phyloP scores from a whole-genome alignment of 2,113 vertebrate genomes.

The Clarias gariepinus region DNA sequence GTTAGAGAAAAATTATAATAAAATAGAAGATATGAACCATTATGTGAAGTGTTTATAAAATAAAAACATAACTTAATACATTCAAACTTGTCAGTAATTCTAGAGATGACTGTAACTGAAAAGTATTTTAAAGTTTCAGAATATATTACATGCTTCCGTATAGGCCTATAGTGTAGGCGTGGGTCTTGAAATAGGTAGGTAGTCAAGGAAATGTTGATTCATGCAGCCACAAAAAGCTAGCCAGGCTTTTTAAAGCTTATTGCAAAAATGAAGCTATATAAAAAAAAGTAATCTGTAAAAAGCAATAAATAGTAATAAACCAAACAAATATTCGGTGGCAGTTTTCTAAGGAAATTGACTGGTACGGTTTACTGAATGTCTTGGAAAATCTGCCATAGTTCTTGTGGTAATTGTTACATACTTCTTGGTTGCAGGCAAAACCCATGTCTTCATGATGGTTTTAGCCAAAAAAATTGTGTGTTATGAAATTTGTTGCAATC shows the following conservation, averaged over 20 bases:
- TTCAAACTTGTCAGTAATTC: background rate
- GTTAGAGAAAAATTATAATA: background rate
- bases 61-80: background rate
- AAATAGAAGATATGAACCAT: background rate
- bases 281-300: background rate
- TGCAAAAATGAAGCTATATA: no score
- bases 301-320: background rate
- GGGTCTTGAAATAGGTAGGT: slow-evolving; percentile 5
- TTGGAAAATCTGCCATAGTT: background rate
- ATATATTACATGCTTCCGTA: background rate
- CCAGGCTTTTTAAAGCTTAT: background rate
- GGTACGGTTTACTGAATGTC: background rate
- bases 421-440: background rate
- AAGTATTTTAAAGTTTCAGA: background rate
- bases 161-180: background rate
- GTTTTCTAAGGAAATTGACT: background rate
- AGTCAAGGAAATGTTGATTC: background rate
- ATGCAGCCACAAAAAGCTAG: background rate
- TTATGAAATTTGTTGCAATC: background rate
- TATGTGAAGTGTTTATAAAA: background rate
- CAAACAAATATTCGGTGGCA: background rate
- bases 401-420: background rate
- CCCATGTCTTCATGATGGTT: background rate
- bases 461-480: background rate
- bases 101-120: background rate